Conservation (phyloP, 1,140 invertebrate genomes). For the Dendroctonus ponderosae region DNA sequence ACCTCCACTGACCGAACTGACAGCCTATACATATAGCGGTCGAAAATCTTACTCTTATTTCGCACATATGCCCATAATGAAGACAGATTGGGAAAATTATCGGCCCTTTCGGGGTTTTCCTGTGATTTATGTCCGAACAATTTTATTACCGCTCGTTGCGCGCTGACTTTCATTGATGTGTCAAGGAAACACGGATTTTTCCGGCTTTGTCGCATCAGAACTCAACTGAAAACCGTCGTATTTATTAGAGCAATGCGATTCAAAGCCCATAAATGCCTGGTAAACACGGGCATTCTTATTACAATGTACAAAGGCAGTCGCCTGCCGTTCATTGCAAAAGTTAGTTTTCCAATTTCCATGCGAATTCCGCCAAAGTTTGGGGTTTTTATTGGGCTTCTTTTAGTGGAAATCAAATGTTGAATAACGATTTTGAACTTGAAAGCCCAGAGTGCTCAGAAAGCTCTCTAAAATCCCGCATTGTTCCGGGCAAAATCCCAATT, state of each 20-base stretch:
- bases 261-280: background rate
- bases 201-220: too few relatives aligned
- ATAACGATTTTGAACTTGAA: too few relatives aligned
- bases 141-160: slow-evolving; percentile 11
- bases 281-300: background rate
- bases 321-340: slow-evolving; percentile 4
- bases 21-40: slow-evolving; percentile 13
- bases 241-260: background rate
- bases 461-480: too few relatives aligned
- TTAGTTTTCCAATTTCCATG: slow-evolving; percentile 12
- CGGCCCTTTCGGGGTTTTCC: slow-evolving; percentile 20
- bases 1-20: background rate
- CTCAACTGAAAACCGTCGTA: too few relatives aligned
- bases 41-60: slow-evolving; percentile 18
- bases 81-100: slow-evolving; percentile 27
- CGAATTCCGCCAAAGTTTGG: background rate
- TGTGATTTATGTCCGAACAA: slow-evolving; percentile 24
- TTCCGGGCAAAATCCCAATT: too few relatives aligned
- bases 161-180: background rate
- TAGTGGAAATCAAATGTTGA: too few relatives aligned
- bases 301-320: background rate
- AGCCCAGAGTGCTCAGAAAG: too few relatives aligned
- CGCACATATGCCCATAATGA: slow-evolving; percentile 25
- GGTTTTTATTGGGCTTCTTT: too few relatives aligned
- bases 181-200: too few relatives aligned